Evolutionary conservation across 2,888 invertebrate species (phyloP), one percentile per base, ranked within the genome.

Genomic region (Scelioninae gen. 2): DNA sequence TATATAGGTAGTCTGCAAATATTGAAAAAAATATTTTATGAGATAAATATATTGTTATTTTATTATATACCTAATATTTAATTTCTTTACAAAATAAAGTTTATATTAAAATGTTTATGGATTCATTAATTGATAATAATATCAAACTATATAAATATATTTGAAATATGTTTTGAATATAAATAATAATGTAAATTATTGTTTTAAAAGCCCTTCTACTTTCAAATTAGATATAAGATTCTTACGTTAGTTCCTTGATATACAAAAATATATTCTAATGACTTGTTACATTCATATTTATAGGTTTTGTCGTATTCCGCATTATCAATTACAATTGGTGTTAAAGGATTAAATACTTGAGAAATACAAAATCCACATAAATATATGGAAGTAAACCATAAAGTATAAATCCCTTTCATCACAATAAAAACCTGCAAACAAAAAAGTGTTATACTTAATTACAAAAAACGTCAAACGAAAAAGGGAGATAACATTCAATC

Each of bases 231-330:
- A n/a, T n/a, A n/a, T n/a, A n/a, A n/a, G n/a, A n/a, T n/a, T 81
- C 80, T 83, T 78, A 85, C 86, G 74, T 78, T 77, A 9, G 48
- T 77, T 25, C 80, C 75, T 25, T 77, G 76, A 58, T 83, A 86
- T 15, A 85, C 74, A 61, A 84, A 85, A 22, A 86, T 82, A 79
- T 84, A 85, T 78, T 86, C 86, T 13, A 82, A 18, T 5, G 77
- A 78, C 25, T 74, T 74, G 52, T 86, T 86, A 46, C 82, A 73
- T 2, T 71, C 60, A 58, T 77, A 52, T 15, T 50, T 43, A 60
- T 84, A 83, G 11, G 70, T 55, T 10, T 57, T 31, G 11, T 70
- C 76, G 52, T 85, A 85, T 2, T 80, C 67, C 2, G 82, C 86
- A 1, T 72, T 22, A 28, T 79, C 74, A 45, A 81, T 79, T 53